Base-by-base conservation (phyloP, 2,113 vertebrate genomes). In the Vulpes vulpes region DNA sequence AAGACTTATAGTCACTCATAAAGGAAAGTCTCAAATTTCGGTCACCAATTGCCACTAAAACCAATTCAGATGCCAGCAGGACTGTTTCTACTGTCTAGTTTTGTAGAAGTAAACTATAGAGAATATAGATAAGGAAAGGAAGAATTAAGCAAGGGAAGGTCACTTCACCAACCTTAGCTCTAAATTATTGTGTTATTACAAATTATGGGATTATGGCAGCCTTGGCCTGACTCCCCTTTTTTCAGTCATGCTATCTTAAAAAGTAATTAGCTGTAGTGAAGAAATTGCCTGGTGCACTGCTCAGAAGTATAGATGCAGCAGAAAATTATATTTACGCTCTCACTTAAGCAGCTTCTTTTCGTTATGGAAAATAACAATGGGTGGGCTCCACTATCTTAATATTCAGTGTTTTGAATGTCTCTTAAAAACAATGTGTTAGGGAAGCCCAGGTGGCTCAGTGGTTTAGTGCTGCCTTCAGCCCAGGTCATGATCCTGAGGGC, bases 341-440 rank as follows among this genome's bases (percentile, higher is more conserved):
- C 25, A 76, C 11, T 43, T 88, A 53, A 89, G 32, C 69, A 79
- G 10, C 64, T 3, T 69, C 12, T 38, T 60, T 62, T 69, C 23
- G 22, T 83, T 92, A 69, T 19, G n/a, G 35, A 64, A 49, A 64
- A 25, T 43, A 51, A 51, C 12, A 94, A 11, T 4, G 49, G 4
- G 57, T 73, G 0, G 51, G 91, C 57, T 67, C 30, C 65, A 65
- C 12, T 64, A 65, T 67, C 76, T 74, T 30, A 19, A 69, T 76
- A 91, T 96, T 43, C 57, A 67, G 51, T 94, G 74, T 78, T 89
- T 89, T 71, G 43, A 55, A 71, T 57, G 43, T 35, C 49, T 73
- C 62, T 93, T 51, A 32, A 84, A 93, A 89, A 22, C 43, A 62
- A 10, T 82, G 22, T 35, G 38, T 43, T 43, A 43, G 43, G 43